Evolutionary conservation across 2,113 vertebrate species (phyloP).

Genomic region (Alligator sinensis): DNA sequence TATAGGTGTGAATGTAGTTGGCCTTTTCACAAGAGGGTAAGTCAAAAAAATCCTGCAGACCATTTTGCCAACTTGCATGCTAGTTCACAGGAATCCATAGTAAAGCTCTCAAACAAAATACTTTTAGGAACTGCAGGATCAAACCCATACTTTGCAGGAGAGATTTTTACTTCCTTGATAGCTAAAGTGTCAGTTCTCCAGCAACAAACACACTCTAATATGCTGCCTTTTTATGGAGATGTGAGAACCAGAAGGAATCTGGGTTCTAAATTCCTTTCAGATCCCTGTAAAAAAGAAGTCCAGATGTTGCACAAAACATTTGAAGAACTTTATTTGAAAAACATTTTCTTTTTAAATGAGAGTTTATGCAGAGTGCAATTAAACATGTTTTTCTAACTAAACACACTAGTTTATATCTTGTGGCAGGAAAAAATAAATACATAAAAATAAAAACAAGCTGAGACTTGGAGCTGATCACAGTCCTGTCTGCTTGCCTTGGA

Average conservation of each 20-base stretch:
- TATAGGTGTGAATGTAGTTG: not conserved
- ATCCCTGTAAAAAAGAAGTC: slow-evolving; percentile 41
- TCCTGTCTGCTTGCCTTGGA: slow-evolving; percentile 33
- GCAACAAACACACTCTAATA: slow-evolving; percentile 49
- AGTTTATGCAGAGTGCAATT: slow-evolving; percentile 64
- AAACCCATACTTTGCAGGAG: slow-evolving; percentile 39
- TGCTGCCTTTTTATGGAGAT: slow-evolving; percentile 56
- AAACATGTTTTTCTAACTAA: slow-evolving; percentile 76
- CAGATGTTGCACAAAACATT: slow-evolving; percentile 70
- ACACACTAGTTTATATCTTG: slow-evolving; percentile 66
- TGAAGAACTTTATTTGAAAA: slow-evolving; percentile 73
- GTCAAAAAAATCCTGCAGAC: not conserved
- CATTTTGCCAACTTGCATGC: not conserved
- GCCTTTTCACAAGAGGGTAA: not conserved
- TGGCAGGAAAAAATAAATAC: slow-evolving; percentile 71
- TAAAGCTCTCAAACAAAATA: slow-evolving; percentile 24
- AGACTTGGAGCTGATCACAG: slow-evolving; percentile 1
- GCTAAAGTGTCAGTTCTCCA: slow-evolving; percentile 42
- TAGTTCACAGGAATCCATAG: not conserved
- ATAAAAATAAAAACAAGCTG: slow-evolving; percentile 69
- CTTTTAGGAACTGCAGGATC: slow-evolving; percentile 11
- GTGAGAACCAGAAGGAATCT: slow-evolving; percentile 59
- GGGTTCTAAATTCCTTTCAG: slow-evolving; percentile 66
- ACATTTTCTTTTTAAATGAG: slow-evolving; percentile 73
- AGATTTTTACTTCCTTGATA: not conserved